Evolutionary conservation across 2,888 invertebrate species (phyloP).

Genomic region (Chelonus formosanus): DNA sequence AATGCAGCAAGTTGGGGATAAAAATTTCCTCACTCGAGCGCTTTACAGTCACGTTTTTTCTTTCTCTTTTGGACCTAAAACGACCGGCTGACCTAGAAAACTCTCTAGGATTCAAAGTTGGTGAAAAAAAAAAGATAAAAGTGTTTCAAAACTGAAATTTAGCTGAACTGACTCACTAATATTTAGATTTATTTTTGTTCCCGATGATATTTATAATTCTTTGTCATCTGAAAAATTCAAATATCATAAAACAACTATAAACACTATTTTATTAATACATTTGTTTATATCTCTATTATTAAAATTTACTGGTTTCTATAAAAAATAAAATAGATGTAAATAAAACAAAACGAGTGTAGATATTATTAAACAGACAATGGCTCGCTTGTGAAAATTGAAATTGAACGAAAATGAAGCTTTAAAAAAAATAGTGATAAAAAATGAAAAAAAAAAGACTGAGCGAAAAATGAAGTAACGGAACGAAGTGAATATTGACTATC

Average conservation of each 20-base stretch:
- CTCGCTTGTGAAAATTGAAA: not conserved
- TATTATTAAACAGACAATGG: not conserved
- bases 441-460: conserved; percentile 1
- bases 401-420: conserved; percentile 1
- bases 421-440: conserved; percentile 2
- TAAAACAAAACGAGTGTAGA: not conserved
- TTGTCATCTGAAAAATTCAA: no score
- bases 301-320: no score
- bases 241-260: no score
- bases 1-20: not conserved
- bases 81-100: conserved; percentile 9
- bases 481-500: conserved; percentile 61
- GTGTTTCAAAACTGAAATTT: conserved; percentile 6
- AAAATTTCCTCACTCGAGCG: conserved; percentile 12
- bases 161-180: not conserved
- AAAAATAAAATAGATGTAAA: no score
- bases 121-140: not conserved
- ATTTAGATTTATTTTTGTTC: no score
- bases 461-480: conserved; percentile 46
- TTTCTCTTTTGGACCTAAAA: conserved; percentile 1
- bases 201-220: no score
- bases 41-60: conserved; percentile 10
- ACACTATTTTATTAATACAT: no score
- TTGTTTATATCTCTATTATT: no score
- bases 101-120: conserved; percentile 8